Conservation (phyloP, 2,888 invertebrate genomes). For the Peribatodes rhomboidaria region DNA sequence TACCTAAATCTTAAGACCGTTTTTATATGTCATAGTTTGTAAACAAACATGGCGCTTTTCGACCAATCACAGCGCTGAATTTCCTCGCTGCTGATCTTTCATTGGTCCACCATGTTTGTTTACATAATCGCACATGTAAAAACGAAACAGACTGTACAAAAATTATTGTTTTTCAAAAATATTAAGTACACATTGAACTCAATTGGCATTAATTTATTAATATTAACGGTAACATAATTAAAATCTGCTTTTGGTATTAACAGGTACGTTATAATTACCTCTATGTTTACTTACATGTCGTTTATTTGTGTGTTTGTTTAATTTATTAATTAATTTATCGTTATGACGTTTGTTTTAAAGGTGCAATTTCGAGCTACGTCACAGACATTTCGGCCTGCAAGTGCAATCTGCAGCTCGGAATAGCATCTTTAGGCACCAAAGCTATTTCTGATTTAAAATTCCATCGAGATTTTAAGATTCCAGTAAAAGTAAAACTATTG, state of each 20-base stretch:
- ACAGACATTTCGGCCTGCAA: too few species aligned
- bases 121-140: neutral
- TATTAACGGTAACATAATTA: constrained; percentile 50
- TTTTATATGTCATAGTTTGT: neutral
- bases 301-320: constrained; percentile 12
- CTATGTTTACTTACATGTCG: constrained; percentile 27
- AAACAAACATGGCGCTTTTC: neutral
- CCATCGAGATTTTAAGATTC: too few species aligned
- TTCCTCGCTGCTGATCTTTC: too few species aligned
- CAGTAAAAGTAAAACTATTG: too few species aligned
- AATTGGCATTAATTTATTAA: constrained; percentile 56
- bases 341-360: too few species aligned
- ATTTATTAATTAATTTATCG: neutral
- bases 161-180: constrained; percentile 29
- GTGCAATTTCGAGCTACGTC: too few species aligned
- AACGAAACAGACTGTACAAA: constrained; percentile 5
- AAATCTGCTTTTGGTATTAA: constrained; percentile 66
- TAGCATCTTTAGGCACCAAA: too few species aligned
- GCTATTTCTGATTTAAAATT: too few species aligned
- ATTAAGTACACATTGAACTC: constrained; percentile 18
- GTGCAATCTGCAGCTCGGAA: too few species aligned
- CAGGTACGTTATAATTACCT: constrained; percentile 48
- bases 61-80: neutral
- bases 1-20: neutral
- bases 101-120: neutral